Percentiles rank a stretch among this genome's conserved stretches.
These are phyloP conservation scores for Caenorhabditis inopinata DNA, from an alignment of 1,140 invertebrate genomes.

Conservation along the genomic window DNA sequence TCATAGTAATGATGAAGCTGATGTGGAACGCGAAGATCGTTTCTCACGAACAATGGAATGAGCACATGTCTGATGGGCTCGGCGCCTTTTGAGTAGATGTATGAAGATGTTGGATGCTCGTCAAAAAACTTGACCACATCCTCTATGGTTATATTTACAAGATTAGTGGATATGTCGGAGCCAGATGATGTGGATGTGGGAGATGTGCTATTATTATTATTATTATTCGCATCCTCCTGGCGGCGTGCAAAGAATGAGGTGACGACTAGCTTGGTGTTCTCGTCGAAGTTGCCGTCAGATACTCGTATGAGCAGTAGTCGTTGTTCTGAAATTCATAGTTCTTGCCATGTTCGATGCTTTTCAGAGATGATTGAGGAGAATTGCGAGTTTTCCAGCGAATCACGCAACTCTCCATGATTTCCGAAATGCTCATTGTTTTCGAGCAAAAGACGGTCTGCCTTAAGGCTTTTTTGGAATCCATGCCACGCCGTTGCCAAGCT, in stretches of 20 bases:
- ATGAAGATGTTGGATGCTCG: neutral
- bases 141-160: neutral
- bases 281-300: slow-evolving; percentile 10
- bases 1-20: slow-evolving; percentile 2
- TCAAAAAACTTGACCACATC: slow-evolving; percentile 7
- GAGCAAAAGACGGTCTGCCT: too few species aligned
- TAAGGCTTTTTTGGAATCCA: too few species aligned
- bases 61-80: neutral
- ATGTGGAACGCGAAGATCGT: neutral
- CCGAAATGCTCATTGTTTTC: too few species aligned
- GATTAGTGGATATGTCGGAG: neutral
- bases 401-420: too few species aligned
- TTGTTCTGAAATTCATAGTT: neutral
- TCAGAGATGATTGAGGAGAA: too few species aligned
- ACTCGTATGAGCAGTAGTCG: slow-evolving; percentile 28
- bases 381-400: too few species aligned
- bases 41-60: neutral
- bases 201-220: slow-evolving; percentile 5
- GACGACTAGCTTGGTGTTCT: slow-evolving; percentile 18
- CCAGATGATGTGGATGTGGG: neutral
- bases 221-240: slow-evolving; percentile 4
- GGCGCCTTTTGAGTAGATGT: neutral
- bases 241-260: neutral
- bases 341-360: too few species aligned
- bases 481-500: too few species aligned